Base-by-base conservation (phyloP, 2,797 vertebrate species). In the Tiaroga cobitis region DNA sequence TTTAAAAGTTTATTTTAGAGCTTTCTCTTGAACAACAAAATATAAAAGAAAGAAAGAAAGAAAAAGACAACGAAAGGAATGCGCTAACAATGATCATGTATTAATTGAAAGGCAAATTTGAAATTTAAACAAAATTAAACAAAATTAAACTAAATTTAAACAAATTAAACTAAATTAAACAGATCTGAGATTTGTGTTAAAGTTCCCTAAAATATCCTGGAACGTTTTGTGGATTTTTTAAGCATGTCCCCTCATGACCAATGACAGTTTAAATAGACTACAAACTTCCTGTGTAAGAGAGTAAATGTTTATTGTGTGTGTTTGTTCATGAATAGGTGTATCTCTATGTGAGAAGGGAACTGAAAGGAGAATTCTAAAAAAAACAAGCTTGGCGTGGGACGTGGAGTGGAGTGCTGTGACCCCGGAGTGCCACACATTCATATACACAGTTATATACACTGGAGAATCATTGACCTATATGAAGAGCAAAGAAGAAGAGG, bases 371-470 rank as follows among this genome's bases (percentile, higher is more conserved):
- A 68, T 86, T 86, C 73, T 84, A 65, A 86, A 80, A 74, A 63
- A 80, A 65, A 65, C 75, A 70, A 89, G 81, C 70, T 75, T 84
- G 81, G 77, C 72, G 89, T 90, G 86, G 89, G 89, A 83, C 72
- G 88, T 84, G 46, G 84, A 86, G 87, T 84, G 72, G 87, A 87
- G 89, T 82, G 82, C 82, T 37, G 5, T 85, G 86, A 86, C 85
- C 82, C 65, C 46, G 63, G 83, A 69, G 74, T 32, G 75, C 85
- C 86, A 84, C 84, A 87, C 86, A 83, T 75, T 78, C 80, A 74
- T 81, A 85, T 87, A 82, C 80, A 84, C 78, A 86, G 82, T 75
- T 77, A 56, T 86, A 85, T 72, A 43, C 34, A 32, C 82, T 80
- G 73, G 49, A 86, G 69, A 84, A 67, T 79, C 80, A 83, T 26